Base-by-base conservation (phyloP, 92 coral and sea anemone species). In the Isaurus tuberculatus region DNA sequence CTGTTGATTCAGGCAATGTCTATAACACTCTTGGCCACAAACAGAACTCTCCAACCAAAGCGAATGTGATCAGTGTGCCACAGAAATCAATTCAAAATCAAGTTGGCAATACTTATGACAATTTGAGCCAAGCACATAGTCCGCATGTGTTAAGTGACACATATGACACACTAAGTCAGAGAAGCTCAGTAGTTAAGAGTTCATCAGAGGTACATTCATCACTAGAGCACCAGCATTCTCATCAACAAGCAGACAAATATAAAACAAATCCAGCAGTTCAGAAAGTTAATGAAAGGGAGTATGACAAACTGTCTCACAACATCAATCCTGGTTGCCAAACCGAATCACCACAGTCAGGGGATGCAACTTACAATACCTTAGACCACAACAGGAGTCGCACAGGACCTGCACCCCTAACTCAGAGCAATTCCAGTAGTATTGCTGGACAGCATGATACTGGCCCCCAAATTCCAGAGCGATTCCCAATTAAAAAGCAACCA, bases 1-100 rank as follows among this genome's bases (percentile, higher is more conserved):
- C 5, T 66, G 58, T 64, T 13, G 87, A 31, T 31, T 71, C 81
- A 10, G 89, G 72, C 7, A 72, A 80, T 55, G 37, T 82, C 9
- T 89, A 89, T 66, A 75, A 86, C 65, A 70, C 79, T 27, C 83
- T 88, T 17, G 60, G 72, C 9, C 90, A 87, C 65, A 81, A 48
- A 29, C 32, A 53, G 33, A 51, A 27, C 63, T 87, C 94, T 60
- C 86, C 85, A 60, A 29, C 85, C 22, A 40, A 66, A 27, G 27
- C 40, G 61, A 36, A 33, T 33, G 37, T 55, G 31, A 44, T 55
- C 51, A 77, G 19, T 13, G 60, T 72, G 17, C 43, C 37, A 6
- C 23, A 37, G 17, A 63, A 49, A 70, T 79, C 61, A 8, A 4
- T 27, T 14, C 44, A 27, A 13, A 60, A 72, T 43, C 58, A 72